Evolutionary conservation across 1,140 invertebrate species (phyloP), one percentile per base, ranked within the genome.

Genomic region (Trichoplusia ni): DNA sequence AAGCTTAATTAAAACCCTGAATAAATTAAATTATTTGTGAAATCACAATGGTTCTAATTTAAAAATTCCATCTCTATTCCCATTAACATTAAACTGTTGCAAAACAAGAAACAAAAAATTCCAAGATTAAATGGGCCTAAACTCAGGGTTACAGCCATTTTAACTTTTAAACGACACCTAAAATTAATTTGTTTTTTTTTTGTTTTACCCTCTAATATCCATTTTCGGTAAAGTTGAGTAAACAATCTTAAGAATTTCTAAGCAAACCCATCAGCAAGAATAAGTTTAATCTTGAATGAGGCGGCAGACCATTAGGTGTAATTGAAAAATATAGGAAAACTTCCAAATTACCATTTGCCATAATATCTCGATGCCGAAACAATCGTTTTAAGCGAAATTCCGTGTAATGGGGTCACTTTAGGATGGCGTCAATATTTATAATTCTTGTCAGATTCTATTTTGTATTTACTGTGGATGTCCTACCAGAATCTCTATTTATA

Each of bases 201-300:
- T 11, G 11, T 9, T 31, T 13, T 16, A 33, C 44, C 23, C 49
- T 49, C 58, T 33, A 42, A 42, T n/a, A 21, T 4, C 18, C 8
- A 7, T 21, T 42, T 21, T 9, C 40, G 9, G 38, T 42, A 21
- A 19, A 42, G 19, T 42, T 19, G 4, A 27, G 47, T 14, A 58
- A 73, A 67, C 51, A 69, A 73, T 66, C 47, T 54, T 69, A 47
- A 56, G 44, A 64, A 58, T 64, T 31, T 49, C 49, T 13, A 35
- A 27, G 29, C 33, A 27, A 14, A 25, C 8, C 16, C 4, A 35
- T 31, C 47, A 35, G n/a, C 14, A 35, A 2, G 18, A 37, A 35
- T n/a, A 27, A 38, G 13, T 27, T 37, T 16, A 56, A 40, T 25
- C 7, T 40, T 19, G 5, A 19, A 23, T 47, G 8, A 42, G 21